Conservation (phyloP, 2,888 invertebrate genomes). For the Cylindroiulus punctatus region DNA sequence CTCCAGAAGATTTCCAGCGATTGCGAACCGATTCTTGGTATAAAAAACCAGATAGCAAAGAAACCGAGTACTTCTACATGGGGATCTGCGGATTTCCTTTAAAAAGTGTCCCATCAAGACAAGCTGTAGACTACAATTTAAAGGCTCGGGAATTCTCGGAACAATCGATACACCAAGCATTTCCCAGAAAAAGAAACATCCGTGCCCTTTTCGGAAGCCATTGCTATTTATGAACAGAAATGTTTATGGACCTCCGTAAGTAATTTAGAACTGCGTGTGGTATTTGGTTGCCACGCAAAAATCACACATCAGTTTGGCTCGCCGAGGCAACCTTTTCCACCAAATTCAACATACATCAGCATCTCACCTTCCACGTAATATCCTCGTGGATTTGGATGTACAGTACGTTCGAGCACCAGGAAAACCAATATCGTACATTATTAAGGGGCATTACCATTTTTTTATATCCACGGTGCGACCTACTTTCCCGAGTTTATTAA, state of each 20-base stretch:
- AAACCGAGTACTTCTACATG: too few species aligned
- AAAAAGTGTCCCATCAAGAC: conserved; percentile 18
- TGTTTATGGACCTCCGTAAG: neutral
- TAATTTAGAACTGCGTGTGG: neutral
- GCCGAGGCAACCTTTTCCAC: neutral
- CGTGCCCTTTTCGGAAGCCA: neutral
- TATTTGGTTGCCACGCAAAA: neutral
- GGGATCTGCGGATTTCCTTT: neutral
- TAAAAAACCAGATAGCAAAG: neutral
- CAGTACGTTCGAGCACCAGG: neutral
- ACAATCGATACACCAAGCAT: neutral
- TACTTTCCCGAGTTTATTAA: neutral
- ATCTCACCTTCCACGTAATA: neutral
- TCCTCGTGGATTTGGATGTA: neutral
- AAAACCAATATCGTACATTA: conserved; percentile 6
- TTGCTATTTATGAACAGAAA: conserved; percentile 9
- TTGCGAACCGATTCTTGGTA: neutral
- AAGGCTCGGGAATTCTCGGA: neutral
- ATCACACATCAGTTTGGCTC: conserved; percentile 18
- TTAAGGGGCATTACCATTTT: neutral
- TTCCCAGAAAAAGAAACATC: conserved; percentile 10
- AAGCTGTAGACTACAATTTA: neutral
- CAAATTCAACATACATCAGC: neutral
- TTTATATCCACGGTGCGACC: neutral
- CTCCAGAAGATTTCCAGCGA: neutral